A percentile compares a stretch with the other conserved stretches of the same genome.
Evolutionary conservation across 1,140 invertebrate genomes (phyloP).

Genomic region (Paraescarpia echinospica): DNA sequence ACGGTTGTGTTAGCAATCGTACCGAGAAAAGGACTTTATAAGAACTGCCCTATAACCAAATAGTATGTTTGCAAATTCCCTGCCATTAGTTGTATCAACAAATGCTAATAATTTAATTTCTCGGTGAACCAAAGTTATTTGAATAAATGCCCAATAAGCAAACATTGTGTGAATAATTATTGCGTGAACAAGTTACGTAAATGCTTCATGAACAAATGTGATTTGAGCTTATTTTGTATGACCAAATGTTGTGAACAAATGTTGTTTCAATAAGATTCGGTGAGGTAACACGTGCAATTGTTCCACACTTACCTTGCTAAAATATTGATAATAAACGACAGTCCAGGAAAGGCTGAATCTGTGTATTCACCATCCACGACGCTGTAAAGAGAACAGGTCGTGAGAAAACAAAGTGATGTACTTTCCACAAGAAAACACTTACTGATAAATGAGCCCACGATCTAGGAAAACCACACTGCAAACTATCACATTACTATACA

Average conservation of each 20-base stretch:
- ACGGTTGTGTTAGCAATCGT: neutral
- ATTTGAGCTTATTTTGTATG: neutral
- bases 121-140: neutral
- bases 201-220: neutral
- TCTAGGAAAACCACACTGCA: no score
- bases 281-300: neutral
- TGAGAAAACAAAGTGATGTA: neutral
- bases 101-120: no score
- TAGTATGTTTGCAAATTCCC: neutral
- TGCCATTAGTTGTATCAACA: no score
- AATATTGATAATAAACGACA: constrained; percentile 56
- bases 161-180: neutral
- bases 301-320: constrained; percentile 52
- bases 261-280: no score
- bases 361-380: constrained; percentile 44
- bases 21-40: no score
- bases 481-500: no score
- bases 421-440: neutral
- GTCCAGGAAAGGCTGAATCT: constrained; percentile 56
- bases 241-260: neutral
- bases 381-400: constrained; percentile 23
- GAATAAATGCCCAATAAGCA: neutral
- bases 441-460: neutral
- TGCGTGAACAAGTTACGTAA: neutral
- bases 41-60: neutral